Base-by-base conservation (phyloP, 2,113 vertebrate genomes). In the Equus przewalskii region DNA sequence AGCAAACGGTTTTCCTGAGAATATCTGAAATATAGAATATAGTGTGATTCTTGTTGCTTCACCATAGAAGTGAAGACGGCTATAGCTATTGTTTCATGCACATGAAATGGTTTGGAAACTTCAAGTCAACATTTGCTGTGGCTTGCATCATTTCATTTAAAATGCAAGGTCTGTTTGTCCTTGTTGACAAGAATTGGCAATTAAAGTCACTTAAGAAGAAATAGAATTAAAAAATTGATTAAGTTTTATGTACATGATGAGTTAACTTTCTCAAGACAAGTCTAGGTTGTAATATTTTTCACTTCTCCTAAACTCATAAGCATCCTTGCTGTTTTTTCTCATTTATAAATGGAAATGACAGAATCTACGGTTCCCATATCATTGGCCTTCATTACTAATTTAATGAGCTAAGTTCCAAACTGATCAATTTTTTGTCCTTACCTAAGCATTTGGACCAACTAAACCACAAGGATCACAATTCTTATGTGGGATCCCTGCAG, bases 191-290 rank as follows among this genome's bases (percentile, higher is more conserved):
- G 76, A 96, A 98, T 89, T 93, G 46, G 96, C 97, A 98, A 98
- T 93, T 97, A 98, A 96, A 98, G 94, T 96, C 92, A 97, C 96
- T 97, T 98, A 97, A 97, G 97, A 96, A 96, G 96, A 88, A 96
- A 98, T 46, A 83, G 26, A 93, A 95, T 89, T 96, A 65, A 95
- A 97, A 49, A 97, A 89, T 70, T 81, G 69, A 96, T 93, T 88
- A 80, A 80, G 16, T 22, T 93, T 51, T 85, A n/a, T 51, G 75
- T 90, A 21, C 92, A 92, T 86, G n/a, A 91, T 73, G 82, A 96
- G 76, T 94, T 96, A 97, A 78, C 73, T 92, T 98, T 97, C 81
- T 85, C 83, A 93, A 98, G 97, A 81, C 26, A 93, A 81, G 24
- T 9, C 0, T 49, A 72, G 58, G 56, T 92, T 98, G 96, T 89